Evolutionary conservation across 2,888 invertebrate species (phyloP).

Genomic region (Cephus pulcher): DNA sequence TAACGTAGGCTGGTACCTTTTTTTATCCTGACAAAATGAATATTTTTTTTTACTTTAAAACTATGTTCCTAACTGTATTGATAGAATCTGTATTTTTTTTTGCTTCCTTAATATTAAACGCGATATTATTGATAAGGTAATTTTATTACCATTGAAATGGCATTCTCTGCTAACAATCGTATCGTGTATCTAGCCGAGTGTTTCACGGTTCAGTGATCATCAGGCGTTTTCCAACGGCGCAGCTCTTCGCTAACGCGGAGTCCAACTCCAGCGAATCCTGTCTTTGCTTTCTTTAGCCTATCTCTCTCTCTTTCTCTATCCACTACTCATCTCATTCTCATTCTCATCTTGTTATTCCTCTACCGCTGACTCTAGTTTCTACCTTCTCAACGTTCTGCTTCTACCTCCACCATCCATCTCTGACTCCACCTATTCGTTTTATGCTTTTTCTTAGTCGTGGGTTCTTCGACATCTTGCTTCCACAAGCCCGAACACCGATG

Average conservation of each 20-base stretch:
- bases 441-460: background rate
- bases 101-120: background rate
- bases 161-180: constrained; percentile 41
- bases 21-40: background rate
- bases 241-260: background rate
- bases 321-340: background rate
- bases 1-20: background rate
- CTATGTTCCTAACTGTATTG: background rate
- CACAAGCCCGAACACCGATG: background rate
- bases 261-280: background rate
- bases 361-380: background rate
- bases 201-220: constrained; percentile 49
- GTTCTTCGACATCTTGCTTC: background rate
- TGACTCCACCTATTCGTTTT: background rate
- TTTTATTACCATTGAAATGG: constrained; percentile 18
- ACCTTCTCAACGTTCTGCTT: background rate
- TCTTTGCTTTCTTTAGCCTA: background rate
- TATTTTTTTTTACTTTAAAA: background rate
- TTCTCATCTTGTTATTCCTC: background rate
- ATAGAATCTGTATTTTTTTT: background rate
- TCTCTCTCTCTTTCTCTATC: background rate
- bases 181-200: constrained; percentile 34
- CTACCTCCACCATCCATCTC: background rate
- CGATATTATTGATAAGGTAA: background rate
- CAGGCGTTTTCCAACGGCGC: constrained; percentile 14